Percentiles rank a stretch among this genome's conserved stretches.
Conservation (phyloP, 2,113 vertebrate genomes). For the Dendrocopos noguchii region DNA sequence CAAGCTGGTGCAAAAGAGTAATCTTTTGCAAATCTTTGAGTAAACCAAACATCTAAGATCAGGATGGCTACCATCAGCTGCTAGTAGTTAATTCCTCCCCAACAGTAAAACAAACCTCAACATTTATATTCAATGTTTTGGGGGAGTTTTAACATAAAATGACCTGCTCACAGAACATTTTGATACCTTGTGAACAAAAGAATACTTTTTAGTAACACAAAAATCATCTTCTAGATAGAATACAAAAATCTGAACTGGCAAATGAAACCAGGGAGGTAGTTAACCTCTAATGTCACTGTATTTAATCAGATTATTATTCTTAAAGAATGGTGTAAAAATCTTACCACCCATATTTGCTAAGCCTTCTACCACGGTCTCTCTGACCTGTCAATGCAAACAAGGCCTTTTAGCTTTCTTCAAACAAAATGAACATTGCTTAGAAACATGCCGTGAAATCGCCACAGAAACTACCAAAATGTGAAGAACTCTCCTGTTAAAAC, state of each 20-base stretch:
- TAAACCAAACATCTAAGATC: not conserved
- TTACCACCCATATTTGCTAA: conserved; percentile 94
- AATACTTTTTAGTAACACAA: not conserved
- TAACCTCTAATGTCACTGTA: not conserved
- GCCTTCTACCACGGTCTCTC: conserved; percentile 87
- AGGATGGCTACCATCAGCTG: not conserved
- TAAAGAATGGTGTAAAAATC: conserved; percentile 29
- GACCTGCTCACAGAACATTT: not conserved
- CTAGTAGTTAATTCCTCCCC: not conserved
- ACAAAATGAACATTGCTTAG: not conserved
- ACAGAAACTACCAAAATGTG: not conserved
- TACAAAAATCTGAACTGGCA: not conserved
- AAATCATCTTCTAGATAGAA: not conserved
- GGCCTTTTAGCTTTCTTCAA: conserved; percentile 28
- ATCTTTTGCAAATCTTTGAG: not conserved
- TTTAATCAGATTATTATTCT: not conserved
- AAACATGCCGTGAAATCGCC: not conserved
- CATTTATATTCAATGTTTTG: not conserved
- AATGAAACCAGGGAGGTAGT: not conserved
- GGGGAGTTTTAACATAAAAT: not conserved
- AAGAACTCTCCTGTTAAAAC: not conserved
- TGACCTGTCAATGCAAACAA: conserved; percentile 80
- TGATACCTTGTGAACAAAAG: not conserved
- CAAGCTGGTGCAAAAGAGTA: not conserved
- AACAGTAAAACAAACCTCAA: not conserved